Conservation (phyloP, 1,140 invertebrate genomes). For the Helicorthomorpha holstii region DNA sequence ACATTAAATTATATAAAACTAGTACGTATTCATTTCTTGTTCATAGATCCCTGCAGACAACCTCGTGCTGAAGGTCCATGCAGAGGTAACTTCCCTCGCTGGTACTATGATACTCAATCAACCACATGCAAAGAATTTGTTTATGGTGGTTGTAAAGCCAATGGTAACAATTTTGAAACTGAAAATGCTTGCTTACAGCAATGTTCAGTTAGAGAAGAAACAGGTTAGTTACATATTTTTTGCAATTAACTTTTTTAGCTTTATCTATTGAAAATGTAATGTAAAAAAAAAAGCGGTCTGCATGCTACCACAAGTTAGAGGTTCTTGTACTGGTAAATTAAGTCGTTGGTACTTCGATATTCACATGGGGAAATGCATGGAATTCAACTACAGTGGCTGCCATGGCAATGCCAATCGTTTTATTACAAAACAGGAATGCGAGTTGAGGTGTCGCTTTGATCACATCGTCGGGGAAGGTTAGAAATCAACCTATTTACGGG, state of each 20-base stretch:
- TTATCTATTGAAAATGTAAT: too few relatives aligned
- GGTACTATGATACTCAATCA: constrained; percentile 56
- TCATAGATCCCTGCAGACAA: constrained; percentile 58
- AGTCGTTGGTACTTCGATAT: constrained; percentile 24
- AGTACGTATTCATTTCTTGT: neutral
- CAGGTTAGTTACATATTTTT: neutral
- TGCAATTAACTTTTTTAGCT: too few relatives aligned
- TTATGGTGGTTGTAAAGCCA: constrained; percentile 82
- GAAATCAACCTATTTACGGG: too few relatives aligned
- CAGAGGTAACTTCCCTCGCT: constrained; percentile 57
- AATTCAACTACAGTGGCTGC: constrained; percentile 22
- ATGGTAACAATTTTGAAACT: constrained; percentile 68
- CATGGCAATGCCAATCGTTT: constrained; percentile 44
- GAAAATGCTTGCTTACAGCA: constrained; percentile 47
- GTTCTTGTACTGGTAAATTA: constrained; percentile 8
- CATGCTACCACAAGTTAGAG: neutral
- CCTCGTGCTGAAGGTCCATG: constrained; percentile 63
- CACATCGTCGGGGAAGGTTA: too few relatives aligned
- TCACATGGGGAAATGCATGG: constrained; percentile 18
- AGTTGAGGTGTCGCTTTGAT: too few relatives aligned
- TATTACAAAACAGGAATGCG: constrained; percentile 34
- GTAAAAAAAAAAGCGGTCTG: neutral
- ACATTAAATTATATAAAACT: neutral
- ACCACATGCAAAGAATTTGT: constrained; percentile 53
- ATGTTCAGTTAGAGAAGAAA: neutral